A percentile compares a stretch with the other conserved stretches of the same genome.
phyloP scores from a whole-genome alignment of 2,888 invertebrate genomes.

The Lithophane leautieri region DNA sequence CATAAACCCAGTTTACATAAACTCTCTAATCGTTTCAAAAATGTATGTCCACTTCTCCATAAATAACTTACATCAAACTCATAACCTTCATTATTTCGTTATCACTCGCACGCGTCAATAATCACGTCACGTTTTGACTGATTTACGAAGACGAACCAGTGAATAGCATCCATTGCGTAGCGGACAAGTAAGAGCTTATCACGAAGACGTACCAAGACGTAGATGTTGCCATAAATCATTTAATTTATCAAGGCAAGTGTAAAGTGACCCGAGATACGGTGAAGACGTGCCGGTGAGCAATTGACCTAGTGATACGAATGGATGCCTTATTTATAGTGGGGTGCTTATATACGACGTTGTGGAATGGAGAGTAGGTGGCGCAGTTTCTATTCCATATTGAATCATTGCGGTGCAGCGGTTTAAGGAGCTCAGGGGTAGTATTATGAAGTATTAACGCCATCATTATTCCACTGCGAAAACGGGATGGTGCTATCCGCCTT shows the following conservation, averaged over 20 bases:
- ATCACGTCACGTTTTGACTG: slow-evolving; percentile 41
- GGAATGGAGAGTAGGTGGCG: neutral
- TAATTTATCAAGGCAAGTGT: slow-evolving; percentile 58
- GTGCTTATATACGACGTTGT: slow-evolving; percentile 8
- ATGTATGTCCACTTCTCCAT: neutral
- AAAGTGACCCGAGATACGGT: slow-evolving; percentile 54
- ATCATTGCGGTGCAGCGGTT: neutral
- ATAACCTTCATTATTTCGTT: slow-evolving; percentile 34
- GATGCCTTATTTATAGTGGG: slow-evolving; percentile 51
- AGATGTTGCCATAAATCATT: slow-evolving; percentile 57
- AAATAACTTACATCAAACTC: slow-evolving; percentile 8
- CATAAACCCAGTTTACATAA: too few species aligned
- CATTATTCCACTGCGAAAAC: too few species aligned
- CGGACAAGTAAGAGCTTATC: slow-evolving; percentile 52
- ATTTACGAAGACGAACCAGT: slow-evolving; percentile 51
- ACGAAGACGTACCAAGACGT: slow-evolving; percentile 15
- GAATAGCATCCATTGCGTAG: slow-evolving; percentile 36
- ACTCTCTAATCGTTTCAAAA: neutral
- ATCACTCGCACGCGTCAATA: slow-evolving; percentile 25
- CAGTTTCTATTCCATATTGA: slow-evolving; percentile 8
- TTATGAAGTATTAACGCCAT: too few species aligned
- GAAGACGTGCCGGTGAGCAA: slow-evolving; percentile 54
- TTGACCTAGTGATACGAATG: slow-evolving; percentile 53
- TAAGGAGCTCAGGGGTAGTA: too few species aligned
- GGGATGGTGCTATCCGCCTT: too few species aligned